phyloP scores from a whole-genome alignment of 1,140 invertebrate species.

The Drosophila pallidifrons region DNA sequence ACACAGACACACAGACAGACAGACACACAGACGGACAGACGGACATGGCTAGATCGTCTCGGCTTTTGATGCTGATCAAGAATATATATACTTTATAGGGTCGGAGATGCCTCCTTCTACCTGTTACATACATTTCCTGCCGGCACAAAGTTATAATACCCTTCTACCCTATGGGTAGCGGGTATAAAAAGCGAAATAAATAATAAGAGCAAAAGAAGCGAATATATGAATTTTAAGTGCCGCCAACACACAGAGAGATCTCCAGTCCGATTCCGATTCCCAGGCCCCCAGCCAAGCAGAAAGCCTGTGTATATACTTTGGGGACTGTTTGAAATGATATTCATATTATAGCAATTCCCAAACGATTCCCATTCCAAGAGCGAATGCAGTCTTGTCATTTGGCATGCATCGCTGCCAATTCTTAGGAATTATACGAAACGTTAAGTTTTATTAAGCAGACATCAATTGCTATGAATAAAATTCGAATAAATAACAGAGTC shows the following conservation, averaged over 20 bases:
- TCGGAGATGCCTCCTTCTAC: too few species aligned
- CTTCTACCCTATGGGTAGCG: too few species aligned
- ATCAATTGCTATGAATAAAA: slow-evolving; percentile 74
- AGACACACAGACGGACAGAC: too few species aligned
- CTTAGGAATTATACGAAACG: slow-evolving; percentile 80
- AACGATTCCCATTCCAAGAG: slow-evolving; percentile 24
- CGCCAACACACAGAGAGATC: slow-evolving; percentile 41
- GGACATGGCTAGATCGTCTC: too few species aligned
- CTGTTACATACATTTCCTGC: too few species aligned
- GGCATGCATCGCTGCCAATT: slow-evolving; percentile 73
- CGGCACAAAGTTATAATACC: too few species aligned
- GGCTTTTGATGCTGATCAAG: too few species aligned
- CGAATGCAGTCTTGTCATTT: slow-evolving; percentile 50
- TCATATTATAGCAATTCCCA: slow-evolving; percentile 5
- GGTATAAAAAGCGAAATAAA: neutral
- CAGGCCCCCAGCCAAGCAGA: slow-evolving; percentile 74
- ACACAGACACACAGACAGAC: too few species aligned
- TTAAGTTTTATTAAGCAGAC: slow-evolving; percentile 83
- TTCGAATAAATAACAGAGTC: slow-evolving; percentile 60
- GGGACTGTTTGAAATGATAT: slow-evolving; percentile 4
- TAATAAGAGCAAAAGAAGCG: slow-evolving; percentile 12
- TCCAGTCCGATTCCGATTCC: neutral
- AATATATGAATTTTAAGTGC: slow-evolving; percentile 72
- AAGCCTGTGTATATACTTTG: slow-evolving; percentile 54
- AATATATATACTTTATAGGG: too few species aligned